Conservation (phyloP, 2,888 invertebrate genomes). For the Callyntrura guangdongensis region DNA sequence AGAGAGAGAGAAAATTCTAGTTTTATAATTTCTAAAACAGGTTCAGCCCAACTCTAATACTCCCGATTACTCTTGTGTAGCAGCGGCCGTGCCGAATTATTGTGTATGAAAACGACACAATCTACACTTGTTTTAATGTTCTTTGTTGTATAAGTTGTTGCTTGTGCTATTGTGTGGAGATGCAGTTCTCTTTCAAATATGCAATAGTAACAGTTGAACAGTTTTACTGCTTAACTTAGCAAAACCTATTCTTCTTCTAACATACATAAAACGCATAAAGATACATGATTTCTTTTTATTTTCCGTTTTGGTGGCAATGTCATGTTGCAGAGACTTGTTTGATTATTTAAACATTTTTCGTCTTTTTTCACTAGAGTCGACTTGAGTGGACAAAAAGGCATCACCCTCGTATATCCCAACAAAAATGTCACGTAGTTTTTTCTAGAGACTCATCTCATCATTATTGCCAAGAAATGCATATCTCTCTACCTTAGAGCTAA, state of each 20-base stretch:
- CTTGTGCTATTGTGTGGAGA: too few species aligned
- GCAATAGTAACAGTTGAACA: conserved; percentile 22
- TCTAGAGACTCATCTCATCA: conserved; percentile 2
- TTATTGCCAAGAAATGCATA: neutral
- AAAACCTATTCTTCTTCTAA: conserved; percentile 2
- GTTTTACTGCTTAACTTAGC: neutral
- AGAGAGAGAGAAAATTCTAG: neutral
- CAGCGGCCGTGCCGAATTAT: neutral
- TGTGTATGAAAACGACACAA: neutral
- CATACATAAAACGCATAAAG: neutral
- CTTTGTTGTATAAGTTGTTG: too few species aligned
- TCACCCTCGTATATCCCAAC: conserved; percentile 16
- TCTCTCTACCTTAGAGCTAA: neutral
- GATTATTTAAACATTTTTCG: neutral
- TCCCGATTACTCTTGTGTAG: neutral
- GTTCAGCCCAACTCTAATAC: neutral
- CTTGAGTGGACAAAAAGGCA: neutral
- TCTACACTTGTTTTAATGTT: too few species aligned
- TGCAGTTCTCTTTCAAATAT: too few species aligned
- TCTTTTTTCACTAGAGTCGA: neutral
- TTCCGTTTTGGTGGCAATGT: too few species aligned
- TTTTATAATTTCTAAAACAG: conserved; percentile 3
- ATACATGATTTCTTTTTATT: neutral
- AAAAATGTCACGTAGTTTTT: conserved; percentile 21
- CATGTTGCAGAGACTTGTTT: conserved; percentile 16